Evolutionary conservation across 1,140 invertebrate species (phyloP), one percentile per base, ranked within the genome.

Genomic region (Hormaphis cornu): DNA sequence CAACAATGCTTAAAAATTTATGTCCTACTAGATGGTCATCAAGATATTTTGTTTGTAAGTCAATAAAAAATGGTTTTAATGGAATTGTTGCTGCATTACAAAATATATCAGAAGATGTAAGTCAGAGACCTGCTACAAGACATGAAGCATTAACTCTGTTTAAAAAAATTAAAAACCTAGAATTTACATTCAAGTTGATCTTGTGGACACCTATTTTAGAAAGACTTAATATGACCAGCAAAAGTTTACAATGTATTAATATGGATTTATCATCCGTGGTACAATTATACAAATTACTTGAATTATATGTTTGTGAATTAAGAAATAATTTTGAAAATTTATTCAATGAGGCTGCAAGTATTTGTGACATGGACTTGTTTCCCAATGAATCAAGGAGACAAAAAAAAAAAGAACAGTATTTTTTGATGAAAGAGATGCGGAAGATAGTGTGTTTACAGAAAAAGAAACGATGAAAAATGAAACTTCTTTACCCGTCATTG

Each of bases 221-320:
- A 48, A 48, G 46, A 48, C 24, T 48, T 6, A 22, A 48, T 22
- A 48, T 48, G 46, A 26, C 22, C 14, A 48, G 46, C 53, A 74
- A 28, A 74, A 75, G 69, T 18, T 16, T 53, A 20, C 52, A 53
- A 53, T 18, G 4, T 0, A 18, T 53, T 18, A 22, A 56, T 56
- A 56, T 56, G 20, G 53, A 56, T 37, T 56, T 37, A 56, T 56
- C 28, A 20, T 9, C 4, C 24, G 18, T 37, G 3, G 30, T 56
- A 18, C 22, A 16, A 37, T 37, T 56, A 37, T 56, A 37, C 22
- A 14, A 33, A 12, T 56, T 18, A 37, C 20, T 56, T 20, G 16
- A 7, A 35, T 33, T 33, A 20, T 56, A 35, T 56, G 10, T 22
- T 50, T 2, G 22, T 18, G 53, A 56, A 9, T 8, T 28, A 14